Percentiles rank a stretch among this genome's conserved stretches.
Evolutionary conservation across 2,113 vertebrate genomes (phyloP).

Genomic region (Neomonachus schauinslandi): DNA sequence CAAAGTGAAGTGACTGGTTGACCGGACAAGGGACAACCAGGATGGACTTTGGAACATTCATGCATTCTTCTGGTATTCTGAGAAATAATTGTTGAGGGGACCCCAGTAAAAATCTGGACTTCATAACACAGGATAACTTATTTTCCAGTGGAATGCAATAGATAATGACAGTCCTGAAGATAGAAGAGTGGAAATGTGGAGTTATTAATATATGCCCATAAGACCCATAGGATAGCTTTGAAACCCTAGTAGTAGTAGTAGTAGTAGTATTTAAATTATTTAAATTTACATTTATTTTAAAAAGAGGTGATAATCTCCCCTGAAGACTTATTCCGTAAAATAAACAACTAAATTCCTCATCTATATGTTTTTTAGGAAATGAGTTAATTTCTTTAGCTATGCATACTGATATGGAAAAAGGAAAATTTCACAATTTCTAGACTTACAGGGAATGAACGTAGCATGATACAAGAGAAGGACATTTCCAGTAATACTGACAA

Average conservation of each 20-base stretch:
- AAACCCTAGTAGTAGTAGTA: background rate
- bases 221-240: background rate
- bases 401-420: background rate
- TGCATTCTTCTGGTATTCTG: background rate
- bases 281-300: background rate
- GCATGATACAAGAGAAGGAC: background rate
- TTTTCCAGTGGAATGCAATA: background rate
- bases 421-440: background rate
- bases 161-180: background rate
- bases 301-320: background rate
- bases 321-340: background rate
- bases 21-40: background rate
- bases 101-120: background rate
- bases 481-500: background rate
- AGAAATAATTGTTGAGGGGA: background rate
- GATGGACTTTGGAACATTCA: background rate
- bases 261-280: background rate
- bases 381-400: background rate
- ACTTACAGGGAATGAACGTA: background rate
- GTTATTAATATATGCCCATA: background rate
- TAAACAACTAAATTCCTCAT: background rate
- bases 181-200: background rate
- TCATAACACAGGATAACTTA: background rate
- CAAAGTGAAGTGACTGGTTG: background rate
- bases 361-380: background rate